A percentile compares a stretch with the other conserved stretches of the same genome.
Evolutionary conservation across 2,113 vertebrate species (phyloP).

Genomic region (Periophthalmus modestus): DNA sequence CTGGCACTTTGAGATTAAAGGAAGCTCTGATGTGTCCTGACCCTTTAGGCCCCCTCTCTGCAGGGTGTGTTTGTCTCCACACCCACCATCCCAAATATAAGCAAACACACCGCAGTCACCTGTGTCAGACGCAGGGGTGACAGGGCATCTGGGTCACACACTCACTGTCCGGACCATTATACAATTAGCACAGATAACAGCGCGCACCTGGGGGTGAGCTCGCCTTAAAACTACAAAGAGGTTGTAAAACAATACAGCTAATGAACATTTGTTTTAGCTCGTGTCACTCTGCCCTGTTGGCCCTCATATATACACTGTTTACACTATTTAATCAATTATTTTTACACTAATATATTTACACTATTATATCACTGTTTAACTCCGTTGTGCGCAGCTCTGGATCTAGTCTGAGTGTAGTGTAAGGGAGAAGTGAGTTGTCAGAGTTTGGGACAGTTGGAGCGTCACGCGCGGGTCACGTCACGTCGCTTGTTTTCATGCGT

Average conservation of each 20-base stretch:
- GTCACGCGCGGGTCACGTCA: conserved; percentile 64
- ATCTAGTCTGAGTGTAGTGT: too few species aligned
- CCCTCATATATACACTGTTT: too few species aligned
- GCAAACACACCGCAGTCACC: background rate
- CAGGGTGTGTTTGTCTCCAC: conserved; percentile 11
- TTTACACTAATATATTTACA: background rate
- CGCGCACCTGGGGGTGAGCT: background rate
- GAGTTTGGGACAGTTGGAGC: conserved; percentile 25
- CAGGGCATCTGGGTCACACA: background rate
- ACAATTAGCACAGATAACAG: background rate
- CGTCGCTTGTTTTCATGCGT: background rate
- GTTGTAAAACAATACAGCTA: background rate
- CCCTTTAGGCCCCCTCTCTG: conserved; percentile 35
- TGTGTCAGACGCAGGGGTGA: conserved; percentile 6
- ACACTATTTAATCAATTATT: too few species aligned
- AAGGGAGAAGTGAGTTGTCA: too few species aligned
- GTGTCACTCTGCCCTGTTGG: background rate
- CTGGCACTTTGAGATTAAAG: conserved; percentile 78
- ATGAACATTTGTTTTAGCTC: background rate
- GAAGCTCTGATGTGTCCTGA: conserved; percentile 60
- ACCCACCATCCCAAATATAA: background rate
- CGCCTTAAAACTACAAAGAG: background rate
- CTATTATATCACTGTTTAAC: background rate
- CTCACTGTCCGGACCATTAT: background rate
- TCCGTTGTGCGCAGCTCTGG: background rate